Evolutionary conservation across 2,888 invertebrate genomes (phyloP).

Genomic region (Eupithecia abbreviata): DNA sequence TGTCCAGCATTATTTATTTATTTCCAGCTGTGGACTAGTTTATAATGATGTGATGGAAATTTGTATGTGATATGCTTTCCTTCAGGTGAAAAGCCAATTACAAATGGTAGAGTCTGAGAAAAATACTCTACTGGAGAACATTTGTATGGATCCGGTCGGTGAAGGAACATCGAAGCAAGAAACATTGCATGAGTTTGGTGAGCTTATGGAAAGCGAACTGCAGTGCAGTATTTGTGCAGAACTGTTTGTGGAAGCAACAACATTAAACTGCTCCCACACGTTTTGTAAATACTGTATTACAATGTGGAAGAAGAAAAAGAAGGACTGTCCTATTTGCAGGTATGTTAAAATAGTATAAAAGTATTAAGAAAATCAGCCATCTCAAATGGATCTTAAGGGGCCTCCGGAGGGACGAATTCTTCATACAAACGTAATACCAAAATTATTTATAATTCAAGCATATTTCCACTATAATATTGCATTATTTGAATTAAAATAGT

Average conservation of each 20-base stretch:
- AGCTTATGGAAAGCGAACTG: constrained; percentile 87
- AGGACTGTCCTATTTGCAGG: constrained; percentile 89
- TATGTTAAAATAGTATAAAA: constrained; percentile 33
- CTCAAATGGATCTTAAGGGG: neutral
- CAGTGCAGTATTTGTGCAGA: constrained; percentile 91
- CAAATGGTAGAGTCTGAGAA: constrained; percentile 66
- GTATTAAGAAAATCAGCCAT: neutral
- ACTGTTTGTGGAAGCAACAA: constrained; percentile 87
- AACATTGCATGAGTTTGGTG: constrained; percentile 71
- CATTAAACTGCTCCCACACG: constrained; percentile 89
- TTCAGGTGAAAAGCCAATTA: constrained; percentile 65
- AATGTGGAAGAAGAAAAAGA: constrained; percentile 87
- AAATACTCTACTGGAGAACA: constrained; percentile 60
- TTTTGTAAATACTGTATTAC: constrained; percentile 89
- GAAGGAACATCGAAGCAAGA: constrained; percentile 58
- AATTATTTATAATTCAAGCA: no score
- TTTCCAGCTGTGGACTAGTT: neutral
- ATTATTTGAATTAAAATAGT: no score
- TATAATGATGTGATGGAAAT: neutral
- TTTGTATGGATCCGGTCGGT: constrained; percentile 43
- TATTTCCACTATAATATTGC: no score
- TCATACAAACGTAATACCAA: no score
- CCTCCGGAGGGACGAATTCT: no score
- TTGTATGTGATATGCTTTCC: neutral
- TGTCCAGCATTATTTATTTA: no score